Evolutionary conservation across 2,113 vertebrate species (phyloP), one percentile per base, ranked within the genome.

Genomic region (Mola mola): DNA sequence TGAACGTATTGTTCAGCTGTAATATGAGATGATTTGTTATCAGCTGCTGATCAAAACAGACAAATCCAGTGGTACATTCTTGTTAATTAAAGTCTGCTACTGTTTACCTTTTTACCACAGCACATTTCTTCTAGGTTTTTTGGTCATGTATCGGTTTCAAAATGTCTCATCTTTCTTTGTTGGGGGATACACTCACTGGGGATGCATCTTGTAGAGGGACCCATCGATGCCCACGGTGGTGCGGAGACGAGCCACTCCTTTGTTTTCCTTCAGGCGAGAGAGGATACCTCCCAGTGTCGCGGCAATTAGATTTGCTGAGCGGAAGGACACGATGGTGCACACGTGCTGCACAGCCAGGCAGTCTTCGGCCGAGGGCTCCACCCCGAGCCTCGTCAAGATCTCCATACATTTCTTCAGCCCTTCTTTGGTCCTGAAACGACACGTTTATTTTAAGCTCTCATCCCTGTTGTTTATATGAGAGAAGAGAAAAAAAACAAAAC

Each of bases 171-270:
- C n/a, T 37, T 10, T 12, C 11, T 25, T 21, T 13, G 21, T 10
- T 5, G 11, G 8, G 2, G 38, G 8, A 17, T 3, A 9, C 31
- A 94, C 97, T 97, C 89, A 99, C 97, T 99, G 97, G 5, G 97
- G 97, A 50, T 99, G 97, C 91, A 93, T 98, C 92, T 99, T 99
- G 94, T 99, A 99, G 74, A 99, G 94, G 6, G 97, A 98, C 1
- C 97, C 97, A 0, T 99, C 97, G 0, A 99, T 95, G 20, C 96
- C 97, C 61, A 99, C 95, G 0, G 97, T 99, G 75, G 95, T 96
- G n/a, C 96, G 94, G 33, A 98, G 94, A 55, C 97, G 94, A 3
- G 90, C 91, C 0, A 92, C 86, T 10, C 94, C 93, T 82, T 95
- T 99, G 90, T 97, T 98, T 4, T 98, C 95, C 2, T 95, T 93